Percentiles rank a stretch among this genome's conserved stretches.
These are phyloP conservation scores for Limnephilus marmoratus DNA, from an alignment of 2,888 invertebrate genomes.

Conservation along the genomic window DNA sequence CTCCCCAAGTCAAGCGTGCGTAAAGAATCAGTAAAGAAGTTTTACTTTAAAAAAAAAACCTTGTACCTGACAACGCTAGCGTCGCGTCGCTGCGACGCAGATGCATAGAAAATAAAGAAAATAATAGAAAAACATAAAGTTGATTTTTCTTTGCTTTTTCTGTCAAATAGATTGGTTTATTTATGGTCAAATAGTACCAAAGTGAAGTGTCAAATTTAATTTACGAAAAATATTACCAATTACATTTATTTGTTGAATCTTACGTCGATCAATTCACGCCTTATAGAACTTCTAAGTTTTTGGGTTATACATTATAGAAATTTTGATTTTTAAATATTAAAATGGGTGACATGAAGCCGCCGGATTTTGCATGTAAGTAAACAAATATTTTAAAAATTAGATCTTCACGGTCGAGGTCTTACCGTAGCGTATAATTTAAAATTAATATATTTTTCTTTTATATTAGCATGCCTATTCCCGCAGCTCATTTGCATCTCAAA, in stretches of 20 bases:
- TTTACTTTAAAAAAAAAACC: too few relatives aligned
- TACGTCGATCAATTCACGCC: background rate
- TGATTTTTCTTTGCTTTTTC: background rate
- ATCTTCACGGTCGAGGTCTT: too few relatives aligned
- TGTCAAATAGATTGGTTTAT: background rate
- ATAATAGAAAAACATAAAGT: too few relatives aligned
- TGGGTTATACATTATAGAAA: background rate
- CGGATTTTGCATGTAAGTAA: slow-evolving; percentile 36
- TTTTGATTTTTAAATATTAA: background rate
- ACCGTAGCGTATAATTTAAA: background rate
- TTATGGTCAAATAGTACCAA: background rate
- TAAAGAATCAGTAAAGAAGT: too few relatives aligned
- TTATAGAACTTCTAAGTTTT: background rate
- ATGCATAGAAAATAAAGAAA: too few relatives aligned
- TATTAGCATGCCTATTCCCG: too few relatives aligned
- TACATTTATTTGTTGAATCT: background rate
- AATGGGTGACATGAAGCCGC: slow-evolving; percentile 55
- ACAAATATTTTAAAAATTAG: background rate
- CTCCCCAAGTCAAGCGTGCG: too few relatives aligned
- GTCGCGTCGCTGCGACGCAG: too few relatives aligned
- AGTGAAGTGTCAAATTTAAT: background rate
- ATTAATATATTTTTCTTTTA: background rate
- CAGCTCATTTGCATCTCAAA: too few relatives aligned
- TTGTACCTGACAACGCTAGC: too few relatives aligned
- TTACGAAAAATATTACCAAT: background rate